These are phyloP conservation scores for Andrena chrysosceles DNA, from an alignment of 2,888 invertebrate species.

Conservation along the genomic window DNA sequence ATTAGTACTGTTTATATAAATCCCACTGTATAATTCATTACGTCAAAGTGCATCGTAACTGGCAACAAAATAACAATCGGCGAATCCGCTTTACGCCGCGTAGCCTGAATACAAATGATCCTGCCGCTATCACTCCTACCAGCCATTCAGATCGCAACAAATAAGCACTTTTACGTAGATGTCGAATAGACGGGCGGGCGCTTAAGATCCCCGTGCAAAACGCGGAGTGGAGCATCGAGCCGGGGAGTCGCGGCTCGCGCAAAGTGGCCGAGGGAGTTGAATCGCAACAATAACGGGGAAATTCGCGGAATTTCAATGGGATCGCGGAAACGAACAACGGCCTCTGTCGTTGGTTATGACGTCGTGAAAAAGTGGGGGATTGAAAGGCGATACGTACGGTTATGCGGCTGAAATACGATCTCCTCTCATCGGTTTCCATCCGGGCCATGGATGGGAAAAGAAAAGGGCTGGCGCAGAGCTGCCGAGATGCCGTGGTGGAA, in stretches of 20 bases:
- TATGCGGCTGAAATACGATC: constrained; percentile 47
- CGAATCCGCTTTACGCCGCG: background rate
- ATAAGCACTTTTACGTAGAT: background rate
- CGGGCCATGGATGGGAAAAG: constrained; percentile 33
- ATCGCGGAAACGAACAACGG: constrained; percentile 15
- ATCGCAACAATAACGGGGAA: constrained; percentile 17
- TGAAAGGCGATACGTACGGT: constrained; percentile 37
- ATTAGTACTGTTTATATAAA: background rate
- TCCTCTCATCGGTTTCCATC: constrained; percentile 50
- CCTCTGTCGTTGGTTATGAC: constrained; percentile 28
- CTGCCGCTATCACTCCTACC: background rate
- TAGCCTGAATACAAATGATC: background rate
- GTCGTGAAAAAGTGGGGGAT: constrained; percentile 19
- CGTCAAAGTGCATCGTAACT: background rate
- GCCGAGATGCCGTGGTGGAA: constrained; percentile 21
- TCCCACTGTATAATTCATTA: background rate
- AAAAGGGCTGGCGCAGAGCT: constrained; percentile 42
- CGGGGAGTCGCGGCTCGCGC: background rate
- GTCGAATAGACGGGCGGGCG: background rate
- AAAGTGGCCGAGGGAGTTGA: constrained; percentile 2
- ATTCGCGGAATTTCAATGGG: constrained; percentile 41
- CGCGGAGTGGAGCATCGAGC: background rate
- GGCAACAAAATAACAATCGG: background rate
- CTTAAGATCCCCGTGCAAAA: background rate
- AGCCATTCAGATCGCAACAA: background rate